Evolutionary conservation across 1,140 invertebrate genomes (phyloP), one percentile per base, ranked within the genome.

Genomic region (Bombus turneri): DNA sequence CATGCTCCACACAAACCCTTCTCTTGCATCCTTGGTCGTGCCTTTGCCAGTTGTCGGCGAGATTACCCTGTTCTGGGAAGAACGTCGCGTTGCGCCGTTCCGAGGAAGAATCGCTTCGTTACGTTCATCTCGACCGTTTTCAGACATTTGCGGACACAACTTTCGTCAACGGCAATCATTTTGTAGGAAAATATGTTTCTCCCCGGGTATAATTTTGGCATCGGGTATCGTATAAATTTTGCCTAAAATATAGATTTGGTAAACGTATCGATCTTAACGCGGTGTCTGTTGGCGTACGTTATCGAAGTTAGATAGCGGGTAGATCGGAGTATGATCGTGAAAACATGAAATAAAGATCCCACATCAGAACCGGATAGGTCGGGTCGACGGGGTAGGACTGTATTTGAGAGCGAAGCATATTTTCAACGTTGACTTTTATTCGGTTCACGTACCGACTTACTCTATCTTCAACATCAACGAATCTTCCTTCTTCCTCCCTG

Each of bases 331-430:
- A 39, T 57, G 64, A 41, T 39, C 57, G 79, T 85, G 88, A 91
- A 86, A 91, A 90, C 47, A 86, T 86, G 86, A 88, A 91, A 91
- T 91, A 91, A 91, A 90, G 81, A 91, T 90, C 77, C 76, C 15
- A 47, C 64, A 82, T 90, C 47, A 41, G 59, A n/a, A 57, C 41
- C 57, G 68, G n/a, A 34, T 53, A 41, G 34, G 66, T 34, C 22
- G 78, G 85, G 57, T 69, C 73, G 72, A n/a, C 5, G 18, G 28
- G 1, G 34, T 59, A 41, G 57, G 43, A 34, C 39, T 31, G 34
- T 84, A 71, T 81, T 89, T 84, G 69, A 64, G 59, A 39, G 31
- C n/a, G 39, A 62, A 89, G 85, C 90, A 92, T 92, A 91, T 92
- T 92, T 91, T 90, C 78, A 62, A 69, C 75, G 66, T 78, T 80